Evolutionary conservation across 2,888 invertebrate genomes (phyloP).

Genomic region (Selenia dentaria): DNA sequence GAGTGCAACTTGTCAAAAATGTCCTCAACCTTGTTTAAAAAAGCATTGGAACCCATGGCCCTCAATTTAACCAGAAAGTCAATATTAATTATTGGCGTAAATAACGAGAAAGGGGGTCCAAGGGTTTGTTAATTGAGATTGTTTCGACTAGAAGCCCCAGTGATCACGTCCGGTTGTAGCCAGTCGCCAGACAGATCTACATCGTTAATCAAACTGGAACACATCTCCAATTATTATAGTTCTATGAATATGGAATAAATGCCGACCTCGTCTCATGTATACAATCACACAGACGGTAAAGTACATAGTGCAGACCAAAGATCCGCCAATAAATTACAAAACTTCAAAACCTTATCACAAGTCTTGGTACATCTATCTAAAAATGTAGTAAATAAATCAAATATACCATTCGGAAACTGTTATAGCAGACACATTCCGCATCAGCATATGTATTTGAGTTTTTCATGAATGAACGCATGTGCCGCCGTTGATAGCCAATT

Average conservation of each 20-base stretch:
- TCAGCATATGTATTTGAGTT: conserved; percentile 32
- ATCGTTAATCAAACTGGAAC: conserved; percentile 1
- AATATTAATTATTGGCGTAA: too few relatives aligned
- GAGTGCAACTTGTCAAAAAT: too few relatives aligned
- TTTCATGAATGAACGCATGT: conserved; percentile 41
- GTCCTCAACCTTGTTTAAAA: too few relatives aligned
- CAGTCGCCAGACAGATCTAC: not conserved
- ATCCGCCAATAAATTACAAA: not conserved
- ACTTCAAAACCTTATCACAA: conserved; percentile 3
- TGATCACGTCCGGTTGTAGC: conserved; percentile 5
- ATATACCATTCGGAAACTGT: conserved; percentile 14
- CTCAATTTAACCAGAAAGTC: too few relatives aligned
- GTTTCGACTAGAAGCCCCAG: not conserved
- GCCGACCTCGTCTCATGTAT: not conserved
- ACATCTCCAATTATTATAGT: not conserved
- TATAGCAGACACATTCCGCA: conserved; percentile 24
- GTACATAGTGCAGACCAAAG: too few relatives aligned
- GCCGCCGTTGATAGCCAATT: conserved; percentile 35
- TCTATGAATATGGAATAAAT: not conserved
- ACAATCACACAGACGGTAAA: too few relatives aligned
- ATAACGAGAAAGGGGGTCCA: too few relatives aligned
- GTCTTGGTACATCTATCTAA: conserved; percentile 9
- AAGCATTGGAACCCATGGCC: too few relatives aligned
- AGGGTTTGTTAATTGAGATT: too few relatives aligned
- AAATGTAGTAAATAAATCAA: conserved; percentile 14